Percentiles rank a stretch among this genome's conserved stretches.
These are phyloP conservation scores for Boloria selene DNA, from an alignment of 2,888 invertebrate genomes.

Conservation along the genomic window DNA sequence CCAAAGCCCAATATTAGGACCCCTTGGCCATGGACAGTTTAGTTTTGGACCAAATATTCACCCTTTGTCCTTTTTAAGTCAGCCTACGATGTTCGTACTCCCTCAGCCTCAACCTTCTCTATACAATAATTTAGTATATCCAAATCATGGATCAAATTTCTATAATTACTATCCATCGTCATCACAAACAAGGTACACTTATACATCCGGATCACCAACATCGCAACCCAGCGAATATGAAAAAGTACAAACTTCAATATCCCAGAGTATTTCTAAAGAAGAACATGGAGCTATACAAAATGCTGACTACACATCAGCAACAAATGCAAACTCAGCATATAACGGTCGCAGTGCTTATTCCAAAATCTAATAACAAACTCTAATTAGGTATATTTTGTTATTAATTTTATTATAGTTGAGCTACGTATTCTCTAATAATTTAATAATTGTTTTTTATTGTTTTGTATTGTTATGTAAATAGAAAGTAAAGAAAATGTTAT, in stretches of 20 bases:
- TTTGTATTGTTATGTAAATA: constrained; percentile 28
- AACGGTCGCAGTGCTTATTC: constrained; percentile 55
- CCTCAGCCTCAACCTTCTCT: constrained; percentile 64
- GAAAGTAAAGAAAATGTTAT: constrained; percentile 20
- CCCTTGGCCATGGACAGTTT: constrained; percentile 55
- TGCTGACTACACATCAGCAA: constrained; percentile 60
- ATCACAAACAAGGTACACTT: constrained; percentile 63
- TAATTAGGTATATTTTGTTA: not conserved
- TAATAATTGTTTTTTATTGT: constrained; percentile 21
- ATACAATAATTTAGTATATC: constrained; percentile 63
- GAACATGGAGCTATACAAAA: constrained; percentile 64
- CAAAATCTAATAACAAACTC: constrained; percentile 30
- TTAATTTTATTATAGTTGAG: constrained; percentile 12
- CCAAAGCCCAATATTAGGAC: constrained; percentile 47
- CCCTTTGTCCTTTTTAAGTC: constrained; percentile 58
- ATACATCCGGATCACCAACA: constrained; percentile 52
- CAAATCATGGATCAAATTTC: constrained; percentile 62
- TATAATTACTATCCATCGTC: constrained; percentile 69
- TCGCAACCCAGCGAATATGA: constrained; percentile 62
- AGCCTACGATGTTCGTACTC: constrained; percentile 65
- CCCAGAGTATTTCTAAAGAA: constrained; percentile 62
- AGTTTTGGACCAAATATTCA: constrained; percentile 59
- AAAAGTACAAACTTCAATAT: constrained; percentile 54
- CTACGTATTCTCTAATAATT: constrained; percentile 19
- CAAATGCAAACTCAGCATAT: constrained; percentile 61